phyloP scores from a whole-genome alignment of 2,797 vertebrate species.

The Champsocephalus esox region DNA sequence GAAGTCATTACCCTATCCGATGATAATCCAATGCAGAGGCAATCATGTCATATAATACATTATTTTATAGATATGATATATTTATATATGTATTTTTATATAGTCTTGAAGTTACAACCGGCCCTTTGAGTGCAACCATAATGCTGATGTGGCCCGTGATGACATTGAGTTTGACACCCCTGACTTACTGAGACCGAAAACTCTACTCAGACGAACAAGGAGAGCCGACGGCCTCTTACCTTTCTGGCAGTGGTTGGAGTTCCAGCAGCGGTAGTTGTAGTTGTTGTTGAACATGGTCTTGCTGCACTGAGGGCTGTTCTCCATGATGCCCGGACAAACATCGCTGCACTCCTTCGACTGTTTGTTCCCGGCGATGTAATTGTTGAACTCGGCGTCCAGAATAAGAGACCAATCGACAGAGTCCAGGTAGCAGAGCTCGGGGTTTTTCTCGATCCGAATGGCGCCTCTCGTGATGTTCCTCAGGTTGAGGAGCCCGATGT shows the following conservation, averaged over 20 bases:
- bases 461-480: constrained; percentile 96
- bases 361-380: constrained; percentile 96
- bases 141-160: too few relatives aligned
- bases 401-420: constrained; percentile 98
- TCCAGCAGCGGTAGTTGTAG: constrained; percentile 98
- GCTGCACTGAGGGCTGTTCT: constrained; percentile 90
- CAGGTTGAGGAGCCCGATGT: constrained; percentile 94
- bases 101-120: too few relatives aligned
- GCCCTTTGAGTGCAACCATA: too few relatives aligned
- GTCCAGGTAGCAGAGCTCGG: constrained; percentile 97
- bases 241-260: constrained; percentile 96
- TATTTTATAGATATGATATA: too few relatives aligned
- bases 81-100: too few relatives aligned
- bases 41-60: too few relatives aligned
- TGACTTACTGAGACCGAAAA: background rate
- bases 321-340: constrained; percentile 94
- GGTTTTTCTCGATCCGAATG: constrained; percentile 98
- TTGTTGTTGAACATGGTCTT: constrained; percentile 95
- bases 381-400: constrained; percentile 96
- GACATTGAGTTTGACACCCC: too few relatives aligned
- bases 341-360: constrained; percentile 96
- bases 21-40: too few relatives aligned
- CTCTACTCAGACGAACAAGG: constrained; percentile 22
- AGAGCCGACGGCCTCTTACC: constrained; percentile 83
- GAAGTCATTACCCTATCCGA: too few relatives aligned